Evolutionary conservation across 2,113 vertebrate genomes (phyloP).

Genomic region (Onychorhynchus coronatus): DNA sequence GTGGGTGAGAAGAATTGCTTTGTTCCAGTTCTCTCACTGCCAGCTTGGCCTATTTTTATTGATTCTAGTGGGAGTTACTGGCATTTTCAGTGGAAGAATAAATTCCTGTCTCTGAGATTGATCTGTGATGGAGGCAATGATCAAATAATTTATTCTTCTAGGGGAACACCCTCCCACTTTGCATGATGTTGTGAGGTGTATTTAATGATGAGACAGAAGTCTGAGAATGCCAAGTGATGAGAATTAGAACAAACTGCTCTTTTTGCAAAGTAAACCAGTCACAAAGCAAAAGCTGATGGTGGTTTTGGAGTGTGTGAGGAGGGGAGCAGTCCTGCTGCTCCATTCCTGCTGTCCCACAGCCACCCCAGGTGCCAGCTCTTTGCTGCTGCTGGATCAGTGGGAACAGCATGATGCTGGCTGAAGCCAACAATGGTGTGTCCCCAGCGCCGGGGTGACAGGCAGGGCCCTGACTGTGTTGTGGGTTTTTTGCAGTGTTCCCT

Average conservation of each 20-base stretch:
- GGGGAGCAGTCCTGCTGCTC: not conserved
- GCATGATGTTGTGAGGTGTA: not conserved
- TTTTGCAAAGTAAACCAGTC: not conserved
- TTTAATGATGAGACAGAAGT: not conserved
- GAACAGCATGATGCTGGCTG: not conserved
- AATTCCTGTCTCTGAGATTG: not conserved
- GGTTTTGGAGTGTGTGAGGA: not conserved
- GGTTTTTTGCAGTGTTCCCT: conserved; percentile 83
- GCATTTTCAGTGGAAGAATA: not conserved
- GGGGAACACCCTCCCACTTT: not conserved
- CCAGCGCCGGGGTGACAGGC: rapidly evolving
- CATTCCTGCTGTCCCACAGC: not conserved
- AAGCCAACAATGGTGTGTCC: not conserved
- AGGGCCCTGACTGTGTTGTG: not conserved
- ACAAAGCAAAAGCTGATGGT: not conserved
- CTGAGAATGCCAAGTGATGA: not conserved
- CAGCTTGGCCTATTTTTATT: not conserved
- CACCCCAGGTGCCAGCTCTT: not conserved
- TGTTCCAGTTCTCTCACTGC: not conserved
- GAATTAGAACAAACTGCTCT: not conserved
- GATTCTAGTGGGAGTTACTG: not conserved
- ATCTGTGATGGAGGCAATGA: not conserved
- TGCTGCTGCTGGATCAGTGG: not conserved
- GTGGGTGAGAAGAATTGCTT: not conserved
- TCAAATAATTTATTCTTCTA: not conserved